Percentiles rank a stretch among this genome's conserved stretches.
Conservation (phyloP, 2,113 vertebrate species). For the Psilopogon haemacephalus region DNA sequence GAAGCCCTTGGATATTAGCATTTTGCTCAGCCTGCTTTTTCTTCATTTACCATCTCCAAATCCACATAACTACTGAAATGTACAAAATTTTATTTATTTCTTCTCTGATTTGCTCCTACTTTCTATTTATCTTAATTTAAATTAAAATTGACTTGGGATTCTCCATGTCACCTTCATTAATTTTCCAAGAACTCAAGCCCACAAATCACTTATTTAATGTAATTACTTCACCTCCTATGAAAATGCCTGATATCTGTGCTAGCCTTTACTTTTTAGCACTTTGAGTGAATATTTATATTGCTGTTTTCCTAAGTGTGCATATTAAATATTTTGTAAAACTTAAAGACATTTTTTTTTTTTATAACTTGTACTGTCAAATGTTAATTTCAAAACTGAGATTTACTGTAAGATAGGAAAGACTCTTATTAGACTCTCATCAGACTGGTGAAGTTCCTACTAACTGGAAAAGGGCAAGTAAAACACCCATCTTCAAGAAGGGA, state of each 20-base stretch:
- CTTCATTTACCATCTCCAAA: background rate
- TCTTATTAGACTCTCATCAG: too few relatives aligned
- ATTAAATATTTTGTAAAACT: background rate
- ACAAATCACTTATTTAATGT: background rate
- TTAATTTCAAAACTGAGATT: background rate
- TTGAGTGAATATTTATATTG: background rate
- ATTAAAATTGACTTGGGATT: background rate
- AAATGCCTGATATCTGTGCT: background rate
- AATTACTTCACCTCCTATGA: background rate
- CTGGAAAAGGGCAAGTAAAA: too few relatives aligned
- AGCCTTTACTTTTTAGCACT: background rate
- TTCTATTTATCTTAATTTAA: background rate
- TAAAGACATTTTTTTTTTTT: background rate
- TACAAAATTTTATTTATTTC: background rate
- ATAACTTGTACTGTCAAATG: background rate
- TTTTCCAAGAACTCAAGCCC: background rate
- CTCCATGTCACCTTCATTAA: background rate
- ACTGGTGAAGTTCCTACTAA: too few relatives aligned
- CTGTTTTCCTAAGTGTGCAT: background rate
- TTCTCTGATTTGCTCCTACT: background rate
- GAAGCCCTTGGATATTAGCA: background rate
- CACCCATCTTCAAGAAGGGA: too few relatives aligned
- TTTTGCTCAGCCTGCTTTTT: background rate
- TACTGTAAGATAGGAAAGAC: background rate
- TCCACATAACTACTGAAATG: background rate